These are phyloP conservation scores for Arctopsyche grandis DNA, from an alignment of 1,140 invertebrate species.

Conservation along the genomic window DNA sequence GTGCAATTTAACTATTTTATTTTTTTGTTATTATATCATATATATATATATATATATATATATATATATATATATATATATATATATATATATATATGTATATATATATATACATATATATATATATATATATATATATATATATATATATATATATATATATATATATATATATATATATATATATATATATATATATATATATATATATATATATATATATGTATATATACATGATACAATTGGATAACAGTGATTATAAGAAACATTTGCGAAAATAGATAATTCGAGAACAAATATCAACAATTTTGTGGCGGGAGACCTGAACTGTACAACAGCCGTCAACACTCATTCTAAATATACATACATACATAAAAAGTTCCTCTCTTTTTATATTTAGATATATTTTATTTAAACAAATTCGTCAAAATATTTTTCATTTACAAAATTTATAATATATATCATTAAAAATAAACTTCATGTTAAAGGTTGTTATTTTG, in stretches of 20 bases:
- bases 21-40: constrained; percentile 32
- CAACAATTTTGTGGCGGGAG: constrained; percentile 43
- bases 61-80: constrained; percentile 9
- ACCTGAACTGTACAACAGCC: constrained; percentile 15
- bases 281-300: constrained; percentile 51
- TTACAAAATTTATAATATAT: too few species aligned
- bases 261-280: constrained; percentile 53
- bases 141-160: constrained; percentile 38
- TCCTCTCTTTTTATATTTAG: not conserved
- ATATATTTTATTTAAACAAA: too few species aligned
- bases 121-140: constrained; percentile 57
- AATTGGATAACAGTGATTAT: constrained; percentile 49
- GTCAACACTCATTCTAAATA: constrained; percentile 44
- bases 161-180: constrained; percentile 15
- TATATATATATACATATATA: not conserved
- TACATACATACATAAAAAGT: constrained; percentile 6
- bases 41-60: constrained; percentile 31
- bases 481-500: too few species aligned
- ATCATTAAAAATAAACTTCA: too few species aligned
- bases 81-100: constrained; percentile 4
- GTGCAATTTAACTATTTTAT: constrained; percentile 43
- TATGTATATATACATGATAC: constrained; percentile 13
- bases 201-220: too few species aligned
- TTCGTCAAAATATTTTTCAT: too few species aligned
- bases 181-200: not conserved